Conservation (phyloP, 2,888 invertebrate species). For the Thumatha senex region DNA sequence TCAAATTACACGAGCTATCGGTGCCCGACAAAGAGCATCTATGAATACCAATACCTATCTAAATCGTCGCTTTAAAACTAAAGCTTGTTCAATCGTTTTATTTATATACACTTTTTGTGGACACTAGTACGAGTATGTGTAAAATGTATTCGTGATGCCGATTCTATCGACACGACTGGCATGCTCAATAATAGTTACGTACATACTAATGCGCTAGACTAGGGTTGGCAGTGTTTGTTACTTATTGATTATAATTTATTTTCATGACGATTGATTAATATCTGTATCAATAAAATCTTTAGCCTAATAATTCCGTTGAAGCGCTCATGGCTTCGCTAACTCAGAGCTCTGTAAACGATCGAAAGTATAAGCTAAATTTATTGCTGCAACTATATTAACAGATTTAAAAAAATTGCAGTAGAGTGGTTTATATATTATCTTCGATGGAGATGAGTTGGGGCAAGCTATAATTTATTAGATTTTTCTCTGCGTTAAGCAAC, state of each 20-base stretch:
- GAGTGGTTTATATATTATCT: no score
- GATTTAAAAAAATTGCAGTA: no score
- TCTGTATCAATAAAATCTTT: no score
- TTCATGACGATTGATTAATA: no score
- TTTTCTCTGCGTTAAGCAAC: no score
- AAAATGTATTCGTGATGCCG: slow-evolving; percentile 60
- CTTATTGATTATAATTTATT: no score
- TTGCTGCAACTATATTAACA: no score
- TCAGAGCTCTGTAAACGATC: no score
- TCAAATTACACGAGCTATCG: slow-evolving; percentile 13
- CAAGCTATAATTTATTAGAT: slow-evolving; percentile 11
- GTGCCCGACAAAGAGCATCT: neutral
- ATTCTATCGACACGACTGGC: slow-evolving; percentile 58
- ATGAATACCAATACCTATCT: neutral
- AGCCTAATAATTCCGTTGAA: no score
- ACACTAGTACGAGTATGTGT: slow-evolving; percentile 41
- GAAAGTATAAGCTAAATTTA: no score
- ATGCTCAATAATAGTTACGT: slow-evolving; percentile 54
- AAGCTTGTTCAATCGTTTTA: neutral
- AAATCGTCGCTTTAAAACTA: neutral
- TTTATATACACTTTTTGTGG: slow-evolving; percentile 34
- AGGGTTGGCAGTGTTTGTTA: slow-evolving; percentile 29
- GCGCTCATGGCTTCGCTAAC: no score
- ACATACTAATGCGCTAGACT: slow-evolving; percentile 20
- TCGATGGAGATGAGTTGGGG: slow-evolving; percentile 10